Conservation (phyloP, 2,888 invertebrate genomes). For the Pristionchus exspectatus region DNA sequence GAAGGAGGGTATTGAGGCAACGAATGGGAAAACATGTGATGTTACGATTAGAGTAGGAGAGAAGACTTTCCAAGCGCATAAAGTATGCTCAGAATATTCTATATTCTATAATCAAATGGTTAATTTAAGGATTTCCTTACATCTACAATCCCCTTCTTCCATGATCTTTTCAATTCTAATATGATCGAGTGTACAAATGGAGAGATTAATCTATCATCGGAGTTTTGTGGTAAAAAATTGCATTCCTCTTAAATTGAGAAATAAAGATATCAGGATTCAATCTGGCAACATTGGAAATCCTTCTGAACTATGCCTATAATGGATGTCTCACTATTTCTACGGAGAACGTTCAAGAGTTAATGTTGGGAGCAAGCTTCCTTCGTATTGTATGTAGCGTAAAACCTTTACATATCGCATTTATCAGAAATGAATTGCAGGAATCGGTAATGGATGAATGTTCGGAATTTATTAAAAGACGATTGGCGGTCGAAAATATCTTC, state of each 20-base stretch:
- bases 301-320: neutral
- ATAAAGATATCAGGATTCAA: neutral
- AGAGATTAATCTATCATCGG: neutral
- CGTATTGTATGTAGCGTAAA: neutral
- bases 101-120: neutral
- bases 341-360: neutral
- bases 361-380: neutral
- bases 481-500: constrained; percentile 63
- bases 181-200: neutral
- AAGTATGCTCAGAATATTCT: too few species aligned
- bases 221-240: neutral
- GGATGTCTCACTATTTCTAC: neutral
- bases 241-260: too few species aligned
- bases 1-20: too few species aligned
- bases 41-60: too few species aligned
- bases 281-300: neutral
- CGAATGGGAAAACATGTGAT: too few species aligned
- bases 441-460: constrained; percentile 90
- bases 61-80: too few species aligned
- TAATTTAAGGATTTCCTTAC: neutral
- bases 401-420: too few species aligned
- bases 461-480: constrained; percentile 85
- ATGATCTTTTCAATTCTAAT: neutral
- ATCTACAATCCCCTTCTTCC: neutral
- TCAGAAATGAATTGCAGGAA: constrained; percentile 67